A percentile compares a stretch with the other conserved stretches of the same genome.
phyloP scores from a whole-genome alignment of 1,140 invertebrate species.

The Contarinia nasturtii region DNA sequence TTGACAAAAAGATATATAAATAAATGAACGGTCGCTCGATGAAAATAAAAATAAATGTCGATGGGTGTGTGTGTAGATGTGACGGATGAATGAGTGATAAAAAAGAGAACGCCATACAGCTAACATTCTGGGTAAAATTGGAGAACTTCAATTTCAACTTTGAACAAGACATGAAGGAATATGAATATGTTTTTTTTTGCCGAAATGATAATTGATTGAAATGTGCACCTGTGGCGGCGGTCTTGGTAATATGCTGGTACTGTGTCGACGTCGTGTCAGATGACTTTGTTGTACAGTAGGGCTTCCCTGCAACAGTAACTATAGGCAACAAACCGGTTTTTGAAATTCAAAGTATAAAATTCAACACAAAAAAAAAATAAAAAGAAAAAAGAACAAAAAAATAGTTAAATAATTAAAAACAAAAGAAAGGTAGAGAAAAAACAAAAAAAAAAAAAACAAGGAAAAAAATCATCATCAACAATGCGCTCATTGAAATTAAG shows the following conservation, averaged over 20 bases:
- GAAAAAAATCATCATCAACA: conserved; percentile 4
- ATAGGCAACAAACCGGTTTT: conserved; percentile 6
- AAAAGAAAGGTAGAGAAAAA: conserved; percentile 6
- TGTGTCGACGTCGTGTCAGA: conserved; percentile 52
- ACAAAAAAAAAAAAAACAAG: conserved; percentile 15
- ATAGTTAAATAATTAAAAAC: conserved; percentile 7
- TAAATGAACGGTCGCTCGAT: neutral
- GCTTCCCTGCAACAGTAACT: conserved; percentile 24
- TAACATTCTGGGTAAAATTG: neutral
- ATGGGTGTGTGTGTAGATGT: neutral
- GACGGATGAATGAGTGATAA: neutral
- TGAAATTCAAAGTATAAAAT: conserved; percentile 4
- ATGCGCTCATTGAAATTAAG: neutral
- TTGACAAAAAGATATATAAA: neutral
- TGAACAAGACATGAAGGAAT: neutral
- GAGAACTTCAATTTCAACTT: neutral
- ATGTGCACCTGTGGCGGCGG: conserved; percentile 22
- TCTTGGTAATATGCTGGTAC: conserved; percentile 37
- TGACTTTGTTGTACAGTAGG: conserved; percentile 30
- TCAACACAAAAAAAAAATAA: neutral
- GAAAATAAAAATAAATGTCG: neutral
- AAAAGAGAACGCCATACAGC: neutral
- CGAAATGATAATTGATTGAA: neutral
- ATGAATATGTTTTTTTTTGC: neutral
- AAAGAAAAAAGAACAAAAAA: conserved; percentile 3